Evolutionary conservation across 2,113 vertebrate species (phyloP).

Genomic region (Glaucomys volans): DNA sequence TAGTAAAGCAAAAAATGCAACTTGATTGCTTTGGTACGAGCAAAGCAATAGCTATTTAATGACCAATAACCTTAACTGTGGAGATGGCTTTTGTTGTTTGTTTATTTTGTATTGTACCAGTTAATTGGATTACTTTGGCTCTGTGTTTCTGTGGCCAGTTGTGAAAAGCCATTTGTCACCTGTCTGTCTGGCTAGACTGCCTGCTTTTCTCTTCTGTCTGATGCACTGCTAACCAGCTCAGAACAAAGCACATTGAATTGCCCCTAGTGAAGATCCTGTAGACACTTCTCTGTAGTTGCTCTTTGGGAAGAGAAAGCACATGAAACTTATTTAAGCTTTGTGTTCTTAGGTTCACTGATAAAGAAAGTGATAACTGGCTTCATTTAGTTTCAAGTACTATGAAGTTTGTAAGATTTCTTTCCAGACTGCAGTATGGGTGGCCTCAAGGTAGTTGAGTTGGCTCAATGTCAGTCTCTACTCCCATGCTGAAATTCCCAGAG

Average conservation of each 20-base stretch:
- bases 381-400: conserved; percentile 21
- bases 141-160: conserved; percentile 19
- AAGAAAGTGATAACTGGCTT: not conserved
- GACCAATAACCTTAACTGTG: conserved; percentile 58
- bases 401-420: not conserved
- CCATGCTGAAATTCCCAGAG: not conserved
- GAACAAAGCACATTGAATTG: not conserved
- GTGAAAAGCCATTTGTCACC: conserved; percentile 56
- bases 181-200: conserved; percentile 5
- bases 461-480: not conserved
- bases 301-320: not conserved
- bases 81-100: not conserved
- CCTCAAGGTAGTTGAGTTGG: not conserved
- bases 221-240: not conserved
- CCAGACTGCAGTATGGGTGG: not conserved
- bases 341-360: not conserved
- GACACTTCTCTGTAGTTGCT: not conserved
- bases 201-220: not conserved
- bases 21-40: conserved; percentile 26
- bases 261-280: not conserved
- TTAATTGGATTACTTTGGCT: conserved; percentile 45
- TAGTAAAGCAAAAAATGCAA: conserved; percentile 54
- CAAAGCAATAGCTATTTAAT: conserved; percentile 65
- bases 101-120: not conserved
- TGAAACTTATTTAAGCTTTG: not conserved